phyloP scores from a whole-genome alignment of 2,888 invertebrate genomes.

The Cerastoderma edule region DNA sequence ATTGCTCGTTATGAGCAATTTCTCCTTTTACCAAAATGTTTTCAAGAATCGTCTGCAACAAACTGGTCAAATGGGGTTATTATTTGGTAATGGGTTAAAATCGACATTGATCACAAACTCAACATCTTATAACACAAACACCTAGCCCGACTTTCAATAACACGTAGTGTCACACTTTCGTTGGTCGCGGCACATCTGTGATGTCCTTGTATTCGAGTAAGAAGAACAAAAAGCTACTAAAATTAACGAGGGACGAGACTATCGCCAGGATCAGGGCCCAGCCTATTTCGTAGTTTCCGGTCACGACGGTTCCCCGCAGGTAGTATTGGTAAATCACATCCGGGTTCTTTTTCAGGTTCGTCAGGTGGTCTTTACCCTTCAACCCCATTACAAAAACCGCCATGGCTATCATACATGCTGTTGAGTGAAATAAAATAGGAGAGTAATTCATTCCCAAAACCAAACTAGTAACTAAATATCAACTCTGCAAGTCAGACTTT shows the following conservation, averaged over 20 bases:
- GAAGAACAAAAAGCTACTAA: conserved; percentile 57
- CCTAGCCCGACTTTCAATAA: too few relatives aligned
- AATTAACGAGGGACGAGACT: conserved; percentile 55
- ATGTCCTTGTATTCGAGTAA: conserved; percentile 60
- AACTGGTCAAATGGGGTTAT: too few relatives aligned
- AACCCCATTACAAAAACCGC: conserved; percentile 59
- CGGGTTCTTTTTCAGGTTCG: conserved; percentile 45
- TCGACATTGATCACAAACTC: too few relatives aligned
- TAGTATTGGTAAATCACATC: conserved; percentile 47
- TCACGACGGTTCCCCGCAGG: conserved; percentile 45
- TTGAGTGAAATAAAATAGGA: conserved; percentile 14
- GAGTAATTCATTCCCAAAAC: too few relatives aligned
- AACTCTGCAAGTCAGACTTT: too few relatives aligned
- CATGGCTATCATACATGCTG: conserved; percentile 64
- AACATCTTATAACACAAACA: too few relatives aligned
- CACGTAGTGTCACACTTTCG: conserved; percentile 48
- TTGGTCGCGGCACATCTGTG: conserved; percentile 55
- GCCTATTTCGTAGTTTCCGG: conserved; percentile 59
- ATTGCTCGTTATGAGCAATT: too few relatives aligned
- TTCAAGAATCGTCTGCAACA: too few relatives aligned
- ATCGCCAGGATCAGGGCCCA: conserved; percentile 59
- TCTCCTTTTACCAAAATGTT: too few relatives aligned
- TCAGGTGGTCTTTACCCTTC: conserved; percentile 55
- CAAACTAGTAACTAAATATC: too few relatives aligned
- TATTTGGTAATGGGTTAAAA: too few relatives aligned